Base-by-base conservation (phyloP, 2,113 vertebrate species). In the Centropus bengalensis region DNA sequence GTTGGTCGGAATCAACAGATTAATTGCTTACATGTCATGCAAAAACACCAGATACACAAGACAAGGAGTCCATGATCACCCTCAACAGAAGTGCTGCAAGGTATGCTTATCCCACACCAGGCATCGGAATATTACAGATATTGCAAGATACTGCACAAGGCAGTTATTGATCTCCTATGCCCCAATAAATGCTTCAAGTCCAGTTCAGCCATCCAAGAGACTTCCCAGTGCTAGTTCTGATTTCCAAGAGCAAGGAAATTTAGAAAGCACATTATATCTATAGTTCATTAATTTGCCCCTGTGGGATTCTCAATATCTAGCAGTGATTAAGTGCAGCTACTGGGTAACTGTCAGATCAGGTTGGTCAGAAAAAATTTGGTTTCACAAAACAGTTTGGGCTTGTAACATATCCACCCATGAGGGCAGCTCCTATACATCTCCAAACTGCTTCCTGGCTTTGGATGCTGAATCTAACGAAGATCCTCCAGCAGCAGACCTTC, bases 301-400 rank as follows among this genome's bases (percentile, higher is more conserved):
- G 2, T 32, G 32, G n/a, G n/a, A 22, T 49, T 91, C 52, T 58
- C 64, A 82, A 23, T 22, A 30, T 30, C 47, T 13, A 78, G 66
- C 19, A 58, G 33, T 2, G 16, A 11, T 8, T 18, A 62, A 40
- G 18, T 12, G 27, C 44, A 56, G 23, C 49, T 77, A 28, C 63
- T 24, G 27, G 23, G 12, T 45, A 77, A 36, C 68, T 55, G 54
- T 40, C 58, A 77, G 42, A 51, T 28, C 10, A 54, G 12, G 18
- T 0, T 1, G 13, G 54, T 21, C 1, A 0, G 27, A 30, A 9
- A 44, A 75, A 79, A 30, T 0, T 2, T 56, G 27, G 13, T 5
- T 38, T 56, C 38, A 28, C 2, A 42, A 45, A 63, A 64, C 15
- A 18, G 20, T 49, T 69, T 3, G 2, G 18, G 40, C 49, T 69